phyloP scores from a whole-genome alignment of 2,113 vertebrate species.

The Lota lota region DNA sequence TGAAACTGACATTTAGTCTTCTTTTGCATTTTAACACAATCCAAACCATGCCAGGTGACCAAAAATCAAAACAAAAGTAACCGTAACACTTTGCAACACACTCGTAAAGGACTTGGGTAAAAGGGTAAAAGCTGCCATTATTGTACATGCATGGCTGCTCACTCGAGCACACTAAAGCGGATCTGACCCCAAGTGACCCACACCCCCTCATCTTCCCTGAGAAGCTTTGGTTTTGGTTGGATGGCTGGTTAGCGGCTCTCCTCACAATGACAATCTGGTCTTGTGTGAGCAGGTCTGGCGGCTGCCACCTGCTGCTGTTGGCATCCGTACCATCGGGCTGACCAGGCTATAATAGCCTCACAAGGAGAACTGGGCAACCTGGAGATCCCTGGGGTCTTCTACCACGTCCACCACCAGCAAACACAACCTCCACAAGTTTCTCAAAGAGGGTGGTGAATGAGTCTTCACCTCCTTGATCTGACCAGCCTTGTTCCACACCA shows the following conservation, averaged over 20 bases:
- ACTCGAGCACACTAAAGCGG: slow-evolving; percentile 5
- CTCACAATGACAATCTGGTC: slow-evolving; percentile 30
- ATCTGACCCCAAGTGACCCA: slow-evolving; percentile 7
- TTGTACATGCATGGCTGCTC: slow-evolving; percentile 2
- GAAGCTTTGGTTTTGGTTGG: slow-evolving; percentile 33
- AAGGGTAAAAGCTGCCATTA: not conserved
- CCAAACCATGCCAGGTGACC: too few species aligned
- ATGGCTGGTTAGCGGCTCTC: slow-evolving; percentile 35
- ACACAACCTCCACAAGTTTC: too few species aligned
- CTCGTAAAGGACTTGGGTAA: not conserved
- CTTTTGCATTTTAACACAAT: too few species aligned
- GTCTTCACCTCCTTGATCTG: too few species aligned
- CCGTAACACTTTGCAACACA: not conserved
- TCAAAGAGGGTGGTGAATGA: too few species aligned
- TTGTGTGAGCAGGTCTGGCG: slow-evolving; percentile 31
- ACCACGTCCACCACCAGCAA: too few species aligned
- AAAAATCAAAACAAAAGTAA: too few species aligned
- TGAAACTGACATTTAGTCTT: too few species aligned
- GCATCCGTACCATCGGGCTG: not conserved
- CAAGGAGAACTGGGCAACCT: slow-evolving; percentile 5
- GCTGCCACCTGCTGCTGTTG: slow-evolving; percentile 2
- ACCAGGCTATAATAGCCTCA: slow-evolving; percentile 25
- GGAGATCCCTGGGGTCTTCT: too few species aligned
- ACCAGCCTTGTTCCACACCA: too few species aligned
- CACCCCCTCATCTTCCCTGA: slow-evolving; percentile 14